Evolutionary conservation across 2,113 vertebrate species (phyloP).

Genomic region (Lepisosteus osseus): DNA sequence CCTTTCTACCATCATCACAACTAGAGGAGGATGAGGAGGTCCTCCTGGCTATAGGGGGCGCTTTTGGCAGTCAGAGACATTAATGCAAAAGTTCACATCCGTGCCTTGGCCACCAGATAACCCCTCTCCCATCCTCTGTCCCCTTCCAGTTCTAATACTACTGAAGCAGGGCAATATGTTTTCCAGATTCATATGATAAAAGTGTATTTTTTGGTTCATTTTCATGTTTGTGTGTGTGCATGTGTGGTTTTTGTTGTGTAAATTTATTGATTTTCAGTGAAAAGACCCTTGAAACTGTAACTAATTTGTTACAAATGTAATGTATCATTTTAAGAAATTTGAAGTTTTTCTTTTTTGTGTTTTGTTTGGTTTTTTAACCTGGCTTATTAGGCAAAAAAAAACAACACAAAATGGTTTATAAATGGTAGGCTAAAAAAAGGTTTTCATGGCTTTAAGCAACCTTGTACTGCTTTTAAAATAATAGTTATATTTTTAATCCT

Average conservation of each 20-base stretch:
- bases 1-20: too few relatives aligned
- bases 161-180: conserved; percentile 67
- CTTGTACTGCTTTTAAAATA: conserved; percentile 50
- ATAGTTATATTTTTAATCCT: conserved; percentile 49
- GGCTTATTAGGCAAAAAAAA: conserved; percentile 12
- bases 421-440: conserved; percentile 27
- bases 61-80: background rate
- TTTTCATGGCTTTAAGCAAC: conserved; percentile 56
- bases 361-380: conserved; percentile 35
- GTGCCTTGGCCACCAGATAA: background rate
- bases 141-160: conserved; percentile 65
- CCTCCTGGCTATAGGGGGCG: background rate
- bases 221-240: conserved; percentile 47
- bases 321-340: conserved; percentile 46
- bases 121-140: conserved; percentile 38
- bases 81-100: background rate
- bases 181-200: conserved; percentile 52
- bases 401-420: conserved; percentile 29
- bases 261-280: conserved; percentile 48
- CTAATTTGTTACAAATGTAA: conserved; percentile 52
- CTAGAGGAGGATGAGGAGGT: too few relatives aligned
- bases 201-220: conserved; percentile 30
- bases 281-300: conserved; percentile 42
- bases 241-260: conserved; percentile 48
- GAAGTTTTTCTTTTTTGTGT: conserved; percentile 45